phyloP scores from a whole-genome alignment of 2,797 vertebrate genomes.

The Balearica regulorum region DNA sequence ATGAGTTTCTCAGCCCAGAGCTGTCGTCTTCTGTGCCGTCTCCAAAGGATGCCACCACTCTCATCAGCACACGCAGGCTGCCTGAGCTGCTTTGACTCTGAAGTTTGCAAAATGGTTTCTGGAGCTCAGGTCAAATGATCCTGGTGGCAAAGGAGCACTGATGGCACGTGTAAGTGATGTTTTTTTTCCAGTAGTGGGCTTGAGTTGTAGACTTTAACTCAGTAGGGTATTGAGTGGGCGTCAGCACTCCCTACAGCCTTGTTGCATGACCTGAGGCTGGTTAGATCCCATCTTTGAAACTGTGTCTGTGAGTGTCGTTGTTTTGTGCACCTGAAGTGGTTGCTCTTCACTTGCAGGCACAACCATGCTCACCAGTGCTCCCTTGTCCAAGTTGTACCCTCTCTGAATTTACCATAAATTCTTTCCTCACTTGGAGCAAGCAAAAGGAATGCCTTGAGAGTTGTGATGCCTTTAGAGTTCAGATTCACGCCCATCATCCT shows the following conservation, averaged over 20 bases:
- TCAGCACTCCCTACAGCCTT: background rate
- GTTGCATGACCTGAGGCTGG: background rate
- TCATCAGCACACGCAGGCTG: background rate
- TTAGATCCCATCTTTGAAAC: background rate
- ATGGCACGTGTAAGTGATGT: background rate
- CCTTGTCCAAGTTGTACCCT: background rate
- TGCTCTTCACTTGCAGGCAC: background rate
- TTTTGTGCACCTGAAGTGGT: fast-evolving
- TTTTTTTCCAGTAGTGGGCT: background rate
- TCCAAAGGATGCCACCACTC: background rate
- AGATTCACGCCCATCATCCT: background rate
- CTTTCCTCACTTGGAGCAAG: background rate
- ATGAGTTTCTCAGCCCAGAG: background rate
- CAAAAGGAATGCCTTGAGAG: background rate
- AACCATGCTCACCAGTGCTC: fast-evolving
- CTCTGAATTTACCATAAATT: background rate
- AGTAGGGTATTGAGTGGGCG: background rate
- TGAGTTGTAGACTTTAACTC: background rate
- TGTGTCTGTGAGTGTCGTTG: background rate
- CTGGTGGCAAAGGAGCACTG: background rate
- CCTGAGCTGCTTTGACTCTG: background rate
- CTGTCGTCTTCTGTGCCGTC: fast-evolving
- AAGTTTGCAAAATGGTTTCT: background rate
- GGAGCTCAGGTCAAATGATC: background rate
- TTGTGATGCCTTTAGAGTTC: background rate